Evolutionary conservation across 2,888 invertebrate species (phyloP).

Genomic region (Drosophila nigritarsus): DNA sequence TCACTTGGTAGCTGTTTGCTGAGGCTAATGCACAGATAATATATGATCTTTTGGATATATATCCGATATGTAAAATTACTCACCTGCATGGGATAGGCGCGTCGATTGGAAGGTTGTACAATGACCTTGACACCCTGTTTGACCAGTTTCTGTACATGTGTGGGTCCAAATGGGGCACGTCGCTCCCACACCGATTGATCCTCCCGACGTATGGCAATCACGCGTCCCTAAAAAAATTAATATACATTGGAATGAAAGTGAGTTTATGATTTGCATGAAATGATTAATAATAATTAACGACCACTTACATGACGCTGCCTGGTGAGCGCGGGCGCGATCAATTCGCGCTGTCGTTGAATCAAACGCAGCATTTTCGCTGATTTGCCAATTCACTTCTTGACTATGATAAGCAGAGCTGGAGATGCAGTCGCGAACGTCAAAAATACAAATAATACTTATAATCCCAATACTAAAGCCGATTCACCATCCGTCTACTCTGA

Average conservation of each 20-base stretch:
- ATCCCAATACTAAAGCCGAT: conserved; percentile 35
- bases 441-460: conserved; percentile 8
- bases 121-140: conserved; percentile 96
- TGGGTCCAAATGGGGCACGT: conserved; percentile 96
- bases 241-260: background rate
- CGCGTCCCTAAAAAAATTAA: conserved; percentile 86
- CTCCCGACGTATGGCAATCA: conserved; percentile 94
- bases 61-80: conserved; percentile 22
- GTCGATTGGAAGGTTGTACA: conserved; percentile 98
- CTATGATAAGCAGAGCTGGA: conserved; percentile 6
- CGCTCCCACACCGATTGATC: conserved; percentile 98
- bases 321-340: conserved; percentile 63
- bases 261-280: background rate
- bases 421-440: conserved; percentile 1
- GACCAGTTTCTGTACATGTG: conserved; percentile 95
- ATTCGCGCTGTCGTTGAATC: conserved; percentile 76
- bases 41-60: conserved; percentile 1
- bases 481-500: conserved; percentile 74
- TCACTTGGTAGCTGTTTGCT: conserved; percentile 15
- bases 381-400: conserved; percentile 30
- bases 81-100: conserved; percentile 98
- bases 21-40: background rate
- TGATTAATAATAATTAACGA: background rate
- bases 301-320: conserved; percentile 83
- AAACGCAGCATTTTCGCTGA: conserved; percentile 79